Evolutionary conservation across 2,888 invertebrate genomes (phyloP), one percentile per base, ranked within the genome.

Genomic region (Plutella xylostella): DNA sequence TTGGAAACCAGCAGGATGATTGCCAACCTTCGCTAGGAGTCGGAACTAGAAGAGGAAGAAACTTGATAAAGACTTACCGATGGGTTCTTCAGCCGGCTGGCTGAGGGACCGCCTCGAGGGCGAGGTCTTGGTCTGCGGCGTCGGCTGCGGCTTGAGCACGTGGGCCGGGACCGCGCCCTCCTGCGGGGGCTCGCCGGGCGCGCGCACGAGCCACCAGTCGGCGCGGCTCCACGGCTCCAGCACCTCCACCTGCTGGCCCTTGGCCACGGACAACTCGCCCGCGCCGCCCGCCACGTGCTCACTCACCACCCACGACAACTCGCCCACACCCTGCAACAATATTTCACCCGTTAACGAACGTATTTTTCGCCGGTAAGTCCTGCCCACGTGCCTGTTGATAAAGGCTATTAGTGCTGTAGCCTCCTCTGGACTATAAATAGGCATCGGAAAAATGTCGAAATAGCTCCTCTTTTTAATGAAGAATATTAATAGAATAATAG

Each of bases 171-270:
- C 94, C 44, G 93, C 86, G 43, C 94, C 94, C 69, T 94, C 94
- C 34, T 89, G 89, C 38, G 89, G 85, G 45, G 86, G 88, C 71
- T 88, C 71, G 56, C 78, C 79, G 3, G 80, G 75, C 38, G 89
- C 85, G 46, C 91, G 86, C 52, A 92, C 91, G 62, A 91, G 70
- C 86, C 91, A 91, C 80, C 88, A 91, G 60, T 91, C 90, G 48
- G 88, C 80, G 60, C 90, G 79, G 56, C 87, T 80, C 62, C 90
- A 89, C 51, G 89, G 86, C 69, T 97, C 96, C 54, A 97, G 84
- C 52, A 97, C 91, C 70, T 97, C 97, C 51, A 97, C 96, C 77
- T 96, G 96, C 78, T 96, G 96, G 19, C 97, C 97, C 71, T 95
- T 94, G 51, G 86, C 86, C 37, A 97, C 95, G 44, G 90, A 90